These are phyloP conservation scores for Caenorhabditis brenneri DNA, from an alignment of 1,140 invertebrate species.

Conservation along the genomic window DNA sequence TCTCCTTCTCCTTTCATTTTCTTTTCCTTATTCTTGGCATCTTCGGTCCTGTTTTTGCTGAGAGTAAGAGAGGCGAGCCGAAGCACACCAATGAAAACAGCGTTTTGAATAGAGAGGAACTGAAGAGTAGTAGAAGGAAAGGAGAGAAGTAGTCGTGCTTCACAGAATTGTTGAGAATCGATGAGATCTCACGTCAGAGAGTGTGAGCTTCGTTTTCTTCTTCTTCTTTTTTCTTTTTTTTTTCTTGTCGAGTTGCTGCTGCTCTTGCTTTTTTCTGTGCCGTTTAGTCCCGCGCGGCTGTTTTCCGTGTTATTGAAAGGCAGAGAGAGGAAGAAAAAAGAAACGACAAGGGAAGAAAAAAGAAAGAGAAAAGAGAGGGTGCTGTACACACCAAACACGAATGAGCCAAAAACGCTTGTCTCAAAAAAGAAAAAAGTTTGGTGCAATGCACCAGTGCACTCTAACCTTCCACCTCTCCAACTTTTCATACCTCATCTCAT, in stretches of 20 bases:
- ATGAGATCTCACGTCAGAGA: constrained; percentile 36
- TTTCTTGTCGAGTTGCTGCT: not conserved
- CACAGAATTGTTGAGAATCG: constrained; percentile 34
- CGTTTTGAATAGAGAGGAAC: not conserved
- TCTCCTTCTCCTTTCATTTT: not conserved
- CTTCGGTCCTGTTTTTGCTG: not conserved
- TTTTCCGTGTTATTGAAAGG: constrained; percentile 42
- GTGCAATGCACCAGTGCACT: constrained; percentile 28
- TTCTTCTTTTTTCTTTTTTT: not conserved
- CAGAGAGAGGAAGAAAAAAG: not conserved
- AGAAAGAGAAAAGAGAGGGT: not conserved
- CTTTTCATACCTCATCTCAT: not conserved
- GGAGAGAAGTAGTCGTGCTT: constrained; percentile 27
- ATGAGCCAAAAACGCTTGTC: constrained; percentile 37
- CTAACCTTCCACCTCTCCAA: not conserved
- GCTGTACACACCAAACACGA: constrained; percentile 33
- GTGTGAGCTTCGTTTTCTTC: constrained; percentile 21
- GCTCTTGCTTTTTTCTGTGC: not conserved
- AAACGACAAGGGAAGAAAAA: not conserved
- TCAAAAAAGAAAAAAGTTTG: constrained; percentile 26
- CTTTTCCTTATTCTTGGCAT: not conserved
- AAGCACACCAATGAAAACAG: not conserved
- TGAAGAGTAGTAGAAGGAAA: not conserved
- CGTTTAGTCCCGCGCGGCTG: constrained; percentile 39
- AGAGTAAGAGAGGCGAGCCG: not conserved